Evolutionary conservation across 35 echinoderm and acorn worm species (phyloP).

Genomic region (Lytechinus variegatus): DNA sequence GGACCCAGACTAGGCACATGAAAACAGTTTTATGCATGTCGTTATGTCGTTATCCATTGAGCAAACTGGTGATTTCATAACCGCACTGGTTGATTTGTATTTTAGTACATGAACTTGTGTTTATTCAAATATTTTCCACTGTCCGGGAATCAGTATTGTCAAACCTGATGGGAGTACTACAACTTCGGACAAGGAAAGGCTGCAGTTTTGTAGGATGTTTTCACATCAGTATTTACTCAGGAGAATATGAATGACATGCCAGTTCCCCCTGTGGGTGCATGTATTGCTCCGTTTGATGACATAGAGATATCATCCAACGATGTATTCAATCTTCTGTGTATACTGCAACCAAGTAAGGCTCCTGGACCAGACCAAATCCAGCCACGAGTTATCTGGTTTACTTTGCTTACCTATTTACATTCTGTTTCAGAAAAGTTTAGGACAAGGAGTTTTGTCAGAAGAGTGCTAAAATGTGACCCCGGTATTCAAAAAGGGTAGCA

Average conservation of each 20-base stretch:
- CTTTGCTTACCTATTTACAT: slow-evolving; percentile 27
- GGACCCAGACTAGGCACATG: too few relatives aligned
- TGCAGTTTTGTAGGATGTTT: slow-evolving; percentile 45
- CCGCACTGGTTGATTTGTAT: too few relatives aligned
- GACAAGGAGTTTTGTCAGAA: slow-evolving; percentile 59
- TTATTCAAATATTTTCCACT: too few relatives aligned
- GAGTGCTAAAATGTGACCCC: slow-evolving; percentile 59
- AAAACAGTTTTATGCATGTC: too few relatives aligned
- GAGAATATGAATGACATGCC: slow-evolving; percentile 43
- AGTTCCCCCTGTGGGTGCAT: not conserved
- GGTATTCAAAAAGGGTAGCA: slow-evolving; percentile 61
- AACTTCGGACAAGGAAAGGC: slow-evolving; percentile 44
- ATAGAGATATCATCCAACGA: not conserved
- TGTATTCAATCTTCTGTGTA: slow-evolving; percentile 20
- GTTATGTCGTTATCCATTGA: too few relatives aligned
- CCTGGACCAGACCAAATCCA: slow-evolving; percentile 56
- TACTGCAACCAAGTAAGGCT: slow-evolving; percentile 31
- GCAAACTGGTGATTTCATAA: too few relatives aligned
- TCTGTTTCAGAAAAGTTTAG: slow-evolving; percentile 55
- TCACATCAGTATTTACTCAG: slow-evolving; percentile 50
- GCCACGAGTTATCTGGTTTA: not conserved
- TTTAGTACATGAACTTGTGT: too few relatives aligned
- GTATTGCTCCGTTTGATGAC: not conserved
- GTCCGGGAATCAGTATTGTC: too few relatives aligned
- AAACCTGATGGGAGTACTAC: slow-evolving; percentile 18